These are phyloP conservation scores for Phainopepla nitens DNA, from an alignment of 2,113 vertebrate genomes.

Conservation along the genomic window DNA sequence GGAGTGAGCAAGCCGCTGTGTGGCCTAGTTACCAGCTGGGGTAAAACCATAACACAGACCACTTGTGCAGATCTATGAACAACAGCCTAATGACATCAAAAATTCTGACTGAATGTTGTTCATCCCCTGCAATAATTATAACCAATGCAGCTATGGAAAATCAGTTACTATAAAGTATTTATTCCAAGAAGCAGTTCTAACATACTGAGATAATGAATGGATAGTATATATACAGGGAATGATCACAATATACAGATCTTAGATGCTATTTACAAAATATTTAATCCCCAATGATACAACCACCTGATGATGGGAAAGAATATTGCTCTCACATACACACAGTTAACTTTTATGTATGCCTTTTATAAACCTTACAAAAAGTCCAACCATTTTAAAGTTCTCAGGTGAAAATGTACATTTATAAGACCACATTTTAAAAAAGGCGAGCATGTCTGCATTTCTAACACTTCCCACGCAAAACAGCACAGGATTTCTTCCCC, in stretches of 20 bases:
- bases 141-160: not conserved
- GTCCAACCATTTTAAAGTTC: not conserved
- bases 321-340: not conserved
- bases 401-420: not conserved
- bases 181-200: slow-evolving; percentile 10
- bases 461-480: not conserved
- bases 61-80: not conserved
- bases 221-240: not conserved
- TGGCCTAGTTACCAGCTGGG: not conserved
- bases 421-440: not conserved
- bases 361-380: not conserved
- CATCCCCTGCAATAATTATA: not conserved
- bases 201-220: not conserved
- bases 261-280: slow-evolving; percentile 32
- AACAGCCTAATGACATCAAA: not conserved
- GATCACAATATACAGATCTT: not conserved
- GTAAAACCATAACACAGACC: not conserved
- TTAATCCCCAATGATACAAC: not conserved
- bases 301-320: not conserved
- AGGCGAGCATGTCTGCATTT: not conserved
- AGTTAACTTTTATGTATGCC: not conserved
- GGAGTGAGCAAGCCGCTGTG: not conserved
- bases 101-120: not conserved
- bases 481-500: not conserved
- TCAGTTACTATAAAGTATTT: not conserved